phyloP scores from a whole-genome alignment of 2,113 vertebrate genomes.

The Sitta europaea region DNA sequence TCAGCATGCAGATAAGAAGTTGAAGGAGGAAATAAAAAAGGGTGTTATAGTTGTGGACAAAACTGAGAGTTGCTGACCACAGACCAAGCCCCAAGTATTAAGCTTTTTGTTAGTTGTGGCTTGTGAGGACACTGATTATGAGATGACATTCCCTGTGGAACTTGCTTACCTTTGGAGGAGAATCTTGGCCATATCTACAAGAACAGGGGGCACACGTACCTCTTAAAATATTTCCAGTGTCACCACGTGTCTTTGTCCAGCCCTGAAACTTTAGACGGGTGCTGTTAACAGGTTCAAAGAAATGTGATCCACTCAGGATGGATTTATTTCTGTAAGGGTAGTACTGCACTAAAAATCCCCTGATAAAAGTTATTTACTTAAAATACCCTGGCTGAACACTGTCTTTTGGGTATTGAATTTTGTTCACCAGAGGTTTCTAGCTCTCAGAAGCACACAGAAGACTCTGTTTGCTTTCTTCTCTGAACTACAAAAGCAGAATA shows the following conservation, averaged over 20 bases:
- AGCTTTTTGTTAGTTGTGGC: background rate
- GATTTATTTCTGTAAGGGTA: conserved; percentile 47
- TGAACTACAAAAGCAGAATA: background rate
- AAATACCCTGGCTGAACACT: background rate
- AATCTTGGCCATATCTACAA: background rate
- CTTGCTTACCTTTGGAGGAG: background rate
- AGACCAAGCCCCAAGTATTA: background rate
- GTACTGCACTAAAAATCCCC: conserved; percentile 1
- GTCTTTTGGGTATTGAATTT: conserved; percentile 21
- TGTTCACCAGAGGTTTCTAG: background rate
- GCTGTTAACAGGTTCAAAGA: conserved; percentile 23
- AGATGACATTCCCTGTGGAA: background rate
- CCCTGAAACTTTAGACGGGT: conserved; percentile 5
- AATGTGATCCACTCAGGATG: background rate
- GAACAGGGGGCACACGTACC: background rate
- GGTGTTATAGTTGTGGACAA: background rate
- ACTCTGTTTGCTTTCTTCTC: background rate
- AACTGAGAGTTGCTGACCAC: background rate
- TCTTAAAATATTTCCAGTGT: conserved; percentile 4
- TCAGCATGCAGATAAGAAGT: background rate
- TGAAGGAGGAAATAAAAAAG: background rate
- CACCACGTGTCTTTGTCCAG: conserved; percentile 11
- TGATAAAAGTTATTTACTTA: conserved; percentile 39
- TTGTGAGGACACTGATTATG: background rate
- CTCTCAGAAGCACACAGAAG: background rate